Evolutionary conservation across 2,797 vertebrate species (phyloP).

Genomic region (Psittacula derbiana): DNA sequence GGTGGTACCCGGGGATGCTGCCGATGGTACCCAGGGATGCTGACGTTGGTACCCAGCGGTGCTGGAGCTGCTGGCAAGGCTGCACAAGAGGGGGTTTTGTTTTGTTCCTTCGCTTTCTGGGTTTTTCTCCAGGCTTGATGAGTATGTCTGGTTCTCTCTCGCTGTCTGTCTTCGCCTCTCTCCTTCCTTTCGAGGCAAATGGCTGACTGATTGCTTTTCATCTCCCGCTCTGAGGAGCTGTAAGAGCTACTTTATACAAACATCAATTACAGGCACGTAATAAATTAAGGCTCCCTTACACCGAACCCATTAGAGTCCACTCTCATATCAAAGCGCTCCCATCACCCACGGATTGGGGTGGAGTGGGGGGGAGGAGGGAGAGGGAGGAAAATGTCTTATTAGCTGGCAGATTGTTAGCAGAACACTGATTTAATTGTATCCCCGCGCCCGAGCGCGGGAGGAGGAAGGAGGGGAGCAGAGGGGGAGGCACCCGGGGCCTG

Average conservation of each 20-base stretch:
- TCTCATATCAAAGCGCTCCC: constrained; percentile 68
- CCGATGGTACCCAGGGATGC: neutral
- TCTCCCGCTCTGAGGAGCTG: constrained; percentile 76
- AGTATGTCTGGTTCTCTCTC: constrained; percentile 55
- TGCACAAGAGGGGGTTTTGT: neutral
- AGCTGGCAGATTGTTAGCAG: constrained; percentile 73
- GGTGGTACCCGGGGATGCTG: neutral
- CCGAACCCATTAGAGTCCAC: constrained; percentile 67
- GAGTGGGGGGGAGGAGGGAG: constrained; percentile 45
- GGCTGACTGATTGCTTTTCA: constrained; percentile 79
- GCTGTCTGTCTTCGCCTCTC: constrained; percentile 53
- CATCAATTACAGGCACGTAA: constrained; percentile 78
- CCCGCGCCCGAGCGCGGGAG: neutral
- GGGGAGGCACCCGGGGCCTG: neutral
- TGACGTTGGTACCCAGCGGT: neutral
- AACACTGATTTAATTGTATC: constrained; percentile 76
- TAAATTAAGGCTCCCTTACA: constrained; percentile 76
- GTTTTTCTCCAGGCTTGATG: constrained; percentile 48
- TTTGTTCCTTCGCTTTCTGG: constrained; percentile 29
- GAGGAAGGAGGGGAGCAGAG: neutral
- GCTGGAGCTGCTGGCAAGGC: neutral
- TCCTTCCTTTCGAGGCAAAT: constrained; percentile 73
- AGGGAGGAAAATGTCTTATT: constrained; percentile 73
- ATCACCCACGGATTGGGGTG: constrained; percentile 53
- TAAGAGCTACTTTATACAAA: constrained; percentile 81